Conservation (phyloP, 2,113 vertebrate species). For the Tetrao urogallus region DNA sequence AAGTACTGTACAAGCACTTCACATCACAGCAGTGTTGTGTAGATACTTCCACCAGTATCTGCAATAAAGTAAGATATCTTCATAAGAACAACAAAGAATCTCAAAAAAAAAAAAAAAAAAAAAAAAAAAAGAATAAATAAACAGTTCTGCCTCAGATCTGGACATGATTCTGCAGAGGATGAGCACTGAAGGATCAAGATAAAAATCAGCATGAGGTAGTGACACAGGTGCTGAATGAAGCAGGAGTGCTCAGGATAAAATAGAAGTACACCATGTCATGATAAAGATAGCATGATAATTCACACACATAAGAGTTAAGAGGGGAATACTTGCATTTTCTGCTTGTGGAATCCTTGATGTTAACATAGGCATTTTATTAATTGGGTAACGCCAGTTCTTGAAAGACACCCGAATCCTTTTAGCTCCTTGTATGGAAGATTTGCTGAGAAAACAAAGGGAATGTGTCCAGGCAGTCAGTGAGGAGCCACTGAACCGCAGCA, state of each 20-base stretch:
- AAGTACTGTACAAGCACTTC: constrained; percentile 7
- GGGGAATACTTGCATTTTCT: neutral
- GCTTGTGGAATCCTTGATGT: neutral
- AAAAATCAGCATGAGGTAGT: neutral
- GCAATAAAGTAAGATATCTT: neutral
- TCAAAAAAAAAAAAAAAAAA: neutral
- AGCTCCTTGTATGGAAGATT: neutral
- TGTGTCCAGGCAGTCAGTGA: neutral
- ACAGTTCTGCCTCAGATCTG: neutral
- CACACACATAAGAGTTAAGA: neutral
- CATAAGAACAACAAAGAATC: neutral
- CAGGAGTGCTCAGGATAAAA: neutral
- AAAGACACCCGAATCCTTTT: neutral
- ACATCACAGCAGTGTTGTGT: constrained; percentile 7
- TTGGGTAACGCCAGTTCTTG: neutral
- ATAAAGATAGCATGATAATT: neutral
- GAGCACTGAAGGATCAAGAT: neutral
- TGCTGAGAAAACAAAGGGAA: neutral
- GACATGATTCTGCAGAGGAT: neutral
- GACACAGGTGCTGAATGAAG: neutral
- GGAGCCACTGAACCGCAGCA: neutral
- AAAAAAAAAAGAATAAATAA: neutral
- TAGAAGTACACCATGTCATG: neutral
- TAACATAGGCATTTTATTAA: neutral
- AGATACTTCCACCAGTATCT: neutral